phyloP scores from a whole-genome alignment of 2,888 invertebrate species.

The Hirtodrosophila cameraria region DNA sequence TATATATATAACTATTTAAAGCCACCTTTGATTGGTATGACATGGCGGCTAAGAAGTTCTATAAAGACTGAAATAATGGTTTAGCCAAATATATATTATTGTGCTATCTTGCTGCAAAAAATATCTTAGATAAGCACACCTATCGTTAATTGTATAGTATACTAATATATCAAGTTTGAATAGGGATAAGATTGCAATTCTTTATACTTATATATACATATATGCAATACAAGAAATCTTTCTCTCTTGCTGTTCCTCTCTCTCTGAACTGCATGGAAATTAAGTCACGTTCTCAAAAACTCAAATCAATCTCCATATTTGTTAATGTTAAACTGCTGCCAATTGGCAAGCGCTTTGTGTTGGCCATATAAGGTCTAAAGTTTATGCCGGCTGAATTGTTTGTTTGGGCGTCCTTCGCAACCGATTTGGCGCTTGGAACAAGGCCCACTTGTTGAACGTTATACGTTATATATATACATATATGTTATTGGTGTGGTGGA shows the following conservation, averaged over 20 bases:
- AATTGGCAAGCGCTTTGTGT: conserved; percentile 21
- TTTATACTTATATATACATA: not conserved
- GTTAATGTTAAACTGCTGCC: conserved; percentile 39
- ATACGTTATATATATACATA: too few relatives aligned
- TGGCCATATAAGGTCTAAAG: conserved; percentile 64
- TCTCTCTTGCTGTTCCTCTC: not conserved
- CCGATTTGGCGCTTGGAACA: conserved; percentile 54
- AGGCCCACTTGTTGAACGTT: conserved; percentile 68
- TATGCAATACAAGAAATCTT: too few relatives aligned
- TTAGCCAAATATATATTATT: not conserved
- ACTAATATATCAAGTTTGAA: conserved; percentile 45
- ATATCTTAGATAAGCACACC: conserved; percentile 52
- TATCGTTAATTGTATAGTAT: conserved; percentile 56
- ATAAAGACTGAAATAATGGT: too few relatives aligned
- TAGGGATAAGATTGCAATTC: conserved; percentile 69
- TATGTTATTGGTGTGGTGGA: too few relatives aligned
- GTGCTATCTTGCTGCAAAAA: conserved; percentile 44
- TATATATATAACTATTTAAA: not conserved
- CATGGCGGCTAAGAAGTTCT: too few relatives aligned
- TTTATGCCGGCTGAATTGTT: conserved; percentile 58
- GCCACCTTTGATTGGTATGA: too few relatives aligned
- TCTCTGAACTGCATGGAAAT: not conserved
- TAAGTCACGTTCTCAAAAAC: conserved; percentile 35
- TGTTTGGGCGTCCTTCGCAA: conserved; percentile 70
- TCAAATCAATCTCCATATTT: conserved; percentile 63